Evolutionary conservation across 1,140 invertebrate species (phyloP), one percentile per base, ranked within the genome.

Genomic region (Rhyacophila brunnea): DNA sequence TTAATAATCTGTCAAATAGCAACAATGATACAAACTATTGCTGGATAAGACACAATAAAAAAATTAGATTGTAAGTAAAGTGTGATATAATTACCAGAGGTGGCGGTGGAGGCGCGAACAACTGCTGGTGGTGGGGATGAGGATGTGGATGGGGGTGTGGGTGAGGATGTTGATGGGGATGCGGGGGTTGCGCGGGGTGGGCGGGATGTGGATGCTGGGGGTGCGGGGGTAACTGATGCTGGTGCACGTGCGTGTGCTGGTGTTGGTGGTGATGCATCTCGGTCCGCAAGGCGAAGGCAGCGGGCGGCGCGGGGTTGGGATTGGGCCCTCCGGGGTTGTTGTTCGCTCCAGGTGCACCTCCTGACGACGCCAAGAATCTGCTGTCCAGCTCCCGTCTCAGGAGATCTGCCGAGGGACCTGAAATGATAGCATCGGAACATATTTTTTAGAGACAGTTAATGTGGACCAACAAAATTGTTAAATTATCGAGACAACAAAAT

Each of bases 231-330:
- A 65, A 84, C 82, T 68, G 88, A 67, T 91, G 91, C 72, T 92
- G 92, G 80, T 95, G 93, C 60, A 94, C 88, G 74, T 95, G 92
- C 18, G 91, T 92, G 72, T 93, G 91, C 67, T 93, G 90, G 75
- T 93, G 91, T 71, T 93, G 91, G 80, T 93, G 91, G 77, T 93
- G 91, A 74, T 93, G 91, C 84, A 93, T 87, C 74, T 93, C 90
- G 9, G 88, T 89, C 63, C 91, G 83, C 64, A 91, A 78, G 71
- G 88, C 92, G 14, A 88, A 85, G 28, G 85, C 82, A 42, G 82
- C 75, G 61, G 74, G 62, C 61, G 77, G 38, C n/a, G 62, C 68
- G 14, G 69, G 70, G 68, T 71, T 71, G 73, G 65, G 66, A 68
- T 77, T n/a, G 70, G 72, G 15, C 70, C 47, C 48, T 0, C 44